Evolutionary conservation across 2,888 invertebrate genomes (phyloP).

Genomic region (Lumbricus terrestris): DNA sequence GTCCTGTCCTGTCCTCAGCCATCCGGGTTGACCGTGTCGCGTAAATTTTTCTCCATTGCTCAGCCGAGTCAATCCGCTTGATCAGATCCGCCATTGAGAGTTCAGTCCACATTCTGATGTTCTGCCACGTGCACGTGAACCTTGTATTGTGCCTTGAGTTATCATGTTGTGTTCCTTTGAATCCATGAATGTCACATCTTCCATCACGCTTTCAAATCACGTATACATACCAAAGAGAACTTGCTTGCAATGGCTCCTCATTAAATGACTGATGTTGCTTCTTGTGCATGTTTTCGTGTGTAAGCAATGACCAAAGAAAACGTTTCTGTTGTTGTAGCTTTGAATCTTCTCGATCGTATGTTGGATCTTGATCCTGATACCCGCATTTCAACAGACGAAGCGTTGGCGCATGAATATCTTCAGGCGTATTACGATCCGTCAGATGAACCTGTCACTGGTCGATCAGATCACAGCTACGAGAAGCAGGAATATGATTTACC

Average conservation of each 20-base stretch:
- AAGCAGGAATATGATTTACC: conserved; percentile 34
- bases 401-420: conserved; percentile 85
- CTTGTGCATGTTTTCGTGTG: neutral
- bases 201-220: neutral
- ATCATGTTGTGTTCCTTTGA: neutral
- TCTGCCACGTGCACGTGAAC: too few relatives aligned
- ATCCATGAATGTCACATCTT: neutral
- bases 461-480: conserved; percentile 38
- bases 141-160: too few relatives aligned
- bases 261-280: neutral
- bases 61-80: too few relatives aligned
- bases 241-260: neutral
- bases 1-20: too few relatives aligned
- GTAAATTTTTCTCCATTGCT: too few relatives aligned
- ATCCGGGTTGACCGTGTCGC: too few relatives aligned
- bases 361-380: conserved; percentile 92
- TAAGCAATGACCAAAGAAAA: neutral
- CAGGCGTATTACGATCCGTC: conserved; percentile 71
- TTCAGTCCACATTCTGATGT: too few relatives aligned
- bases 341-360: conserved; percentile 92
- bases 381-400: conserved; percentile 80
- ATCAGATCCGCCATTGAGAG: too few relatives aligned
- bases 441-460: conserved; percentile 74
- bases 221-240: neutral
- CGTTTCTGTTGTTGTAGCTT: conserved; percentile 65